Percentiles rank a stretch among this genome's conserved stretches.
Evolutionary conservation across 2,113 vertebrate species (phyloP).

Genomic region (Parus major): DNA sequence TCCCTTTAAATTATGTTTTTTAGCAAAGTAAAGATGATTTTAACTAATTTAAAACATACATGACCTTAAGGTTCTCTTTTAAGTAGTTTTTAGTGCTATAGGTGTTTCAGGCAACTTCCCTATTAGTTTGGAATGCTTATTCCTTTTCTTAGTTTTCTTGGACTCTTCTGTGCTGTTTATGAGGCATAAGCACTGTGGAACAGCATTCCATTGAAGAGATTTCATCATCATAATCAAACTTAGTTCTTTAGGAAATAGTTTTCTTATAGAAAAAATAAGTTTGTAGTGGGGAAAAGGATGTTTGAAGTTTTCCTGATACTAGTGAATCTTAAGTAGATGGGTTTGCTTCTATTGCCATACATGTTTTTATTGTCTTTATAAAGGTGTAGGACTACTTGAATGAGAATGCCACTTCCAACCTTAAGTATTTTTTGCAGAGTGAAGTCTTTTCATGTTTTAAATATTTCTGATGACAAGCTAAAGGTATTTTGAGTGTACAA

Average conservation of each 20-base stretch:
- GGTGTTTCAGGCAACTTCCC: background rate
- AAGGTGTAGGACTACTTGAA: background rate
- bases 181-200: background rate
- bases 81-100: background rate
- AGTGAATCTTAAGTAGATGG: background rate
- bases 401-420: background rate
- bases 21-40: background rate
- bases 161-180: background rate
- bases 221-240: background rate
- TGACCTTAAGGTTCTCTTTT: background rate
- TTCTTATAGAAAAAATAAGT: background rate
- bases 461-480: slow-evolving; percentile 6
- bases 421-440: background rate
- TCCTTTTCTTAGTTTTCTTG: background rate
- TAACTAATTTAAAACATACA: background rate
- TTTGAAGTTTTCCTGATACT: background rate
- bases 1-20: background rate
- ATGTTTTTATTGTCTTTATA: background rate
- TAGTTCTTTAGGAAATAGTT: background rate
- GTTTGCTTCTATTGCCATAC: background rate
- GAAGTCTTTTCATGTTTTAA: background rate
- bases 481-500: background rate
- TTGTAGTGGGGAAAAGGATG: background rate
- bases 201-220: background rate
- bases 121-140: background rate